Evolutionary conservation across 2,113 vertebrate species (phyloP), one percentile per base, ranked within the genome.

Genomic region (Brachyhypopomus occidentalis): DNA sequence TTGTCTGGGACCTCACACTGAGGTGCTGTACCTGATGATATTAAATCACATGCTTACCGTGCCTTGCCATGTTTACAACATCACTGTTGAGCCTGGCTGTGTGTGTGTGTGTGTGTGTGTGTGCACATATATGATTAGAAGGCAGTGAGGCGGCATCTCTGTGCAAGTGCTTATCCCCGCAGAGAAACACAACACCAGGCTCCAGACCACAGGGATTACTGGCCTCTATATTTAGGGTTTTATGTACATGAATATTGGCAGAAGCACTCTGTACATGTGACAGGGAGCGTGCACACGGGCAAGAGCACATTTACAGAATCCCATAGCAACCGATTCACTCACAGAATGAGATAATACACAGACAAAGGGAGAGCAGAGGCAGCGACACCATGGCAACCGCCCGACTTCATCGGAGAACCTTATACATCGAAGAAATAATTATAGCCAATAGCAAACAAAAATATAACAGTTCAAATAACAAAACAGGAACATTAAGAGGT

Each of bases 181-280:
- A 88, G 89, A 92, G 92, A 90, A 93, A 93, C 86, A 92, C 85
- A 91, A 91, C 91, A 92, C 90, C 89, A 86, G 83, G 88, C 78
- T 85, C 72, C 80, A 90, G 89, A 92, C 92, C 86, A 87, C 85
- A 79, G 90, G 87, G 89, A 92, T 92, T 92, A 94, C 91, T 91
- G 86, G 88, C 91, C 77, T 94, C 91, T 94, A 94, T 93, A 94
- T 94, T 94, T 94, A 94, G 91, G 91, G 89, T 94, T 87, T 94
- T 94, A 94, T 94, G 93, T 94, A 94, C 94, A 94, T 91, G 91
- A 91, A 92, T 93, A 94, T 91, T 95, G 78, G 89, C 94, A 95
- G 94, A 94, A 94, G 94, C 94, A 94, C 93, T 98, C 95, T 97
- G 94, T 97, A 98, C 96, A 98, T 92, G 94, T 94, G 95, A 96